Conservation (phyloP, 2,888 invertebrate genomes). For the Dexiosoma caninum region DNA sequence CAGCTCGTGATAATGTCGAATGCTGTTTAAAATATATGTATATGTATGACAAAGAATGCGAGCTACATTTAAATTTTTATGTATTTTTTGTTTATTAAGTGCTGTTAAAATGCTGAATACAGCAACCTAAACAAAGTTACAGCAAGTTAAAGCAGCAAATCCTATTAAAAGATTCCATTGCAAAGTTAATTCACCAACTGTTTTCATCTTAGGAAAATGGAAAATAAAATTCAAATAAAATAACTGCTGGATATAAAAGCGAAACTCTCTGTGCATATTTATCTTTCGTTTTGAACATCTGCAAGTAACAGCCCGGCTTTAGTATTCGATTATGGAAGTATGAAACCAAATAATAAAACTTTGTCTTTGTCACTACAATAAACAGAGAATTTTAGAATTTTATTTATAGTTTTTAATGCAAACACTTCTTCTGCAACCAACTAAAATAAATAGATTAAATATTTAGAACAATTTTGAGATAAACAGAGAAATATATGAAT, state of each 20-base stretch:
- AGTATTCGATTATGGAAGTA: neutral
- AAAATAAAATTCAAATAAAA: neutral
- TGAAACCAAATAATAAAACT: neutral
- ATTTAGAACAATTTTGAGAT: too few relatives aligned
- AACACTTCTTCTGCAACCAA: too few relatives aligned
- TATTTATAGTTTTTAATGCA: neutral
- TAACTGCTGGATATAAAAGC: neutral
- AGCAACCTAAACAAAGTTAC: neutral
- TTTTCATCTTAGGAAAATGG: neutral
- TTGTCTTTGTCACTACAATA: neutral
- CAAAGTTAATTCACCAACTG: neutral
- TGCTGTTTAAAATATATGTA: neutral
- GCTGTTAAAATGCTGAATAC: neutral
- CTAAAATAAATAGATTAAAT: too few relatives aligned
- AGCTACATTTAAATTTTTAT: neutral
- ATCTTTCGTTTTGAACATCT: neutral
- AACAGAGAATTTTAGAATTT: neutral
- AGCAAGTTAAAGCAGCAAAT: neutral
- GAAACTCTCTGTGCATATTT: neutral
- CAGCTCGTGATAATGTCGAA: neutral
- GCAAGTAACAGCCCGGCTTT: neutral
- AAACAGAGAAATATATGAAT: too few relatives aligned
- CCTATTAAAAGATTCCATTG: slow-evolving; percentile 1
- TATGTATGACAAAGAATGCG: neutral
- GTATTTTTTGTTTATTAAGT: neutral